These are phyloP conservation scores for Hippocampus zosterae DNA, from an alignment of 2,113 vertebrate genomes.

Conservation along the genomic window DNA sequence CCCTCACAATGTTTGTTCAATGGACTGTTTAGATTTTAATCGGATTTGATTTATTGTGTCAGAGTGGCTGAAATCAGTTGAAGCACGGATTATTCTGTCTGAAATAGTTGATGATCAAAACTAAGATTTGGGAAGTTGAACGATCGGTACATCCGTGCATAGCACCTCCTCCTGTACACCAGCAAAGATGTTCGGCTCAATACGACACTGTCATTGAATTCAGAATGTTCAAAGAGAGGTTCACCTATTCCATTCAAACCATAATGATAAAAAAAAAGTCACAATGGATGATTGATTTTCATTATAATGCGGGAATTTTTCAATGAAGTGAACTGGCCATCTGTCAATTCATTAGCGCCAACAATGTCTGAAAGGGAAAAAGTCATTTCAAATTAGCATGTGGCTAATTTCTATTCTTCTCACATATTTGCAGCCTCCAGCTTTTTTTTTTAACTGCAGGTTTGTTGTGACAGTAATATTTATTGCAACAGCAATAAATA, in stretches of 20 bases:
- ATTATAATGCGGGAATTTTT: neutral
- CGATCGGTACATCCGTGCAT: neutral
- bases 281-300: neutral
- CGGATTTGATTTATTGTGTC: too few relatives aligned
- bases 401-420: neutral
- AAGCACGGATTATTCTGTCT: neutral
- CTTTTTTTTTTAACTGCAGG: constrained; percentile 1
- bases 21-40: too few relatives aligned
- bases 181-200: neutral
- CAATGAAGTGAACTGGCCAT: neutral
- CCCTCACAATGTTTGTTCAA: too few relatives aligned
- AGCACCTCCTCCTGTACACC: neutral
- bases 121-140: neutral
- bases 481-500: neutral
- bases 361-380: neutral
- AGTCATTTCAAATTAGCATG: neutral
- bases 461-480: neutral
- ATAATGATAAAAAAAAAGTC: neutral
- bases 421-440: neutral
- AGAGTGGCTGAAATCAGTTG: neutral
- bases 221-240: neutral
- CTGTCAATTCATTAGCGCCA: neutral
- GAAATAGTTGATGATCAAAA: neutral
- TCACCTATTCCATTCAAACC: neutral
- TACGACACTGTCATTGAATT: neutral